Conservation (phyloP, 2,888 invertebrate genomes). For the Plusia festucae region DNA sequence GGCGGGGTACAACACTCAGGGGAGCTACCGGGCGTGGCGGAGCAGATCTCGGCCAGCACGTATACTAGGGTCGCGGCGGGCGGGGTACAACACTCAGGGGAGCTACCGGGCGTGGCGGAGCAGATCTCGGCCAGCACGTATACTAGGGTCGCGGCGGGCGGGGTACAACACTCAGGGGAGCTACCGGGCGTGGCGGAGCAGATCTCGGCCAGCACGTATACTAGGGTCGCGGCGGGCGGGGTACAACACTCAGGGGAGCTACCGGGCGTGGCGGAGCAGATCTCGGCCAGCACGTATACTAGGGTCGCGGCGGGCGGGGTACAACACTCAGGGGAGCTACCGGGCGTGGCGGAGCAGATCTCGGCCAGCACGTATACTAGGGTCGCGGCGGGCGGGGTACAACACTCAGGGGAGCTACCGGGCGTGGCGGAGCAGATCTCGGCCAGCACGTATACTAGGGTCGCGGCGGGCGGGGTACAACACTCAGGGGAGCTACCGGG, state of each 20-base stretch:
- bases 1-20: too few relatives aligned
- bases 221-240: conserved; percentile 97
- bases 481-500: too few relatives aligned
- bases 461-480: neutral
- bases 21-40: conserved; percentile 68
- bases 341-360: neutral
- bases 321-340: too few relatives aligned
- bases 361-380: too few relatives aligned
- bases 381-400: neutral
- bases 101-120: conserved; percentile 70
- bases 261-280: conserved; percentile 82
- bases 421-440: neutral
- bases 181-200: conserved; percentile 75
- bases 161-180: too few relatives aligned
- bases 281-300: conserved; percentile 97
- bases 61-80: conserved; percentile 97
- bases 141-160: conserved; percentile 97
- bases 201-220: conserved; percentile 97
- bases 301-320: conserved; percentile 97
- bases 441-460: too few relatives aligned
- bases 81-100: too few relatives aligned
- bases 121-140: conserved; percentile 96
- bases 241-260: too few relatives aligned
- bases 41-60: conserved; percentile 95
- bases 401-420: too few relatives aligned